Conservation (phyloP, 2,888 invertebrate species). For the Acleris emargana region DNA sequence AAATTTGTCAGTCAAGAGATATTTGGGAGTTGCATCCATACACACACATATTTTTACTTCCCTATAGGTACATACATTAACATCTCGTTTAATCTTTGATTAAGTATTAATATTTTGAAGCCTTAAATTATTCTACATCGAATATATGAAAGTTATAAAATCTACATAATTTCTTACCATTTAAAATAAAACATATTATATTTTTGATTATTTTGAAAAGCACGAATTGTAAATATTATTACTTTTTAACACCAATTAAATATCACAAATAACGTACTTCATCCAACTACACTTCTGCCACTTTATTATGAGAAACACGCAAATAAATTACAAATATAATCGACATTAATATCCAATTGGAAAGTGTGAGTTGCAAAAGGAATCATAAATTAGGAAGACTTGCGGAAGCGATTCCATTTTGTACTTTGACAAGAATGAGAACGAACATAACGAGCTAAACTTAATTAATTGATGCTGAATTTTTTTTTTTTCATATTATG, state of each 20-base stretch:
- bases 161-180: constrained; percentile 18
- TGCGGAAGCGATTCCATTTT: constrained; percentile 40
- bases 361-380: constrained; percentile 35
- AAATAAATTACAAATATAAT: constrained; percentile 25
- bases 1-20: constrained; percentile 9
- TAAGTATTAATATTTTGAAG: constrained; percentile 15
- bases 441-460: neutral
- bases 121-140: constrained; percentile 13
- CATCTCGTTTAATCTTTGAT: constrained; percentile 7
- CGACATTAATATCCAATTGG: constrained; percentile 23
- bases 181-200: constrained; percentile 12
- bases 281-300: constrained; percentile 10
- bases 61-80: neutral
- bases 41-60: neutral
- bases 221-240: constrained; percentile 8
- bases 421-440: constrained; percentile 9
- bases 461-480: too few relatives aligned
- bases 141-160: constrained; percentile 21
- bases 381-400: constrained; percentile 43
- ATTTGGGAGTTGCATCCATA: constrained; percentile 19
- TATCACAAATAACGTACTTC: constrained; percentile 28
- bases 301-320: constrained; percentile 9
- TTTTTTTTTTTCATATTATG: too few relatives aligned
- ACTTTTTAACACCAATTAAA: constrained; percentile 26
- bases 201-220: constrained; percentile 10